phyloP scores from a whole-genome alignment of 2,113 vertebrate species.

The Phylloscopus trochilus region DNA sequence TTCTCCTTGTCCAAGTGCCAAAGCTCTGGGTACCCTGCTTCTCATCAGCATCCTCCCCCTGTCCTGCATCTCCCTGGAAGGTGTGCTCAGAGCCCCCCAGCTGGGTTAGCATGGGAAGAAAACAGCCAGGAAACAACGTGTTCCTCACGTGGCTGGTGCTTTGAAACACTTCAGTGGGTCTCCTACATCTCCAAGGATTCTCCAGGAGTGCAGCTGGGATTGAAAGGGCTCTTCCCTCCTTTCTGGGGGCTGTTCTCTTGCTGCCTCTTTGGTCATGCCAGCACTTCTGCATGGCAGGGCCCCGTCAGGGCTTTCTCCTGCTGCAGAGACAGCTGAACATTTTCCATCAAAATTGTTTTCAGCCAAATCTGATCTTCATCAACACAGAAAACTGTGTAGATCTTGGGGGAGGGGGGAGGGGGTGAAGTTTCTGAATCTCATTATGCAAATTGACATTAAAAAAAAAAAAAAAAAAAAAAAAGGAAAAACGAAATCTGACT shows the following conservation, averaged over 20 bases:
- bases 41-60: background rate
- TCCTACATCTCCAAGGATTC: background rate
- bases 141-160: background rate
- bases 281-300: background rate
- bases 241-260: background rate
- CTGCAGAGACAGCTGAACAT: constrained; percentile 2
- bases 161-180: background rate
- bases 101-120: background rate
- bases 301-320: background rate
- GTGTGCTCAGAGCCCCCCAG: background rate
- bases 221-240: background rate
- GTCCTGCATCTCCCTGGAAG: background rate
- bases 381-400: background rate
- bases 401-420: background rate
- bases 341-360: constrained; percentile 3
- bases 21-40: accelerated
- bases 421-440: background rate
- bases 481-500: background rate
- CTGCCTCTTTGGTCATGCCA: background rate
- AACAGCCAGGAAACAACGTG: background rate
- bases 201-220: background rate
- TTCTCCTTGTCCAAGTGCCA: background rate
- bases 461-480: background rate
- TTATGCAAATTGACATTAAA: background rate
- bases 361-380: constrained; percentile 17